Evolutionary conservation across 35 echinoderm and acorn worm species (phyloP).

Genomic region (Hemicentrotus pulcherrimus): DNA sequence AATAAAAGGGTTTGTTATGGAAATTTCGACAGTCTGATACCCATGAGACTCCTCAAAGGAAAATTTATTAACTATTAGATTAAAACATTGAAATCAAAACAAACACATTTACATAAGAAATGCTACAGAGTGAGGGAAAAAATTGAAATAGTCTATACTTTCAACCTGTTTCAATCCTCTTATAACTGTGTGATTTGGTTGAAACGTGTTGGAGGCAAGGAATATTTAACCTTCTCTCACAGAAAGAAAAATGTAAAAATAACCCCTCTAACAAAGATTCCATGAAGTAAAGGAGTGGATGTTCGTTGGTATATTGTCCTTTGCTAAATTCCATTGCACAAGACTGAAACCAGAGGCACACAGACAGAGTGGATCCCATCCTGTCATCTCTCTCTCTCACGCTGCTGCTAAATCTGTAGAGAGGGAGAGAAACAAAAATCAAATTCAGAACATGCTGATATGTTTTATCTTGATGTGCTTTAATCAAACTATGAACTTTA

Average conservation of each 20-base stretch:
- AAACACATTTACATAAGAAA: not conserved
- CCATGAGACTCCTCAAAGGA: not conserved
- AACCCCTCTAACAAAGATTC: no score
- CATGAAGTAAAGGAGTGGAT: not conserved
- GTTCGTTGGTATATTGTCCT: slow-evolving; percentile 6
- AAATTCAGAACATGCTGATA: not conserved
- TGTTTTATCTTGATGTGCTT: no score
- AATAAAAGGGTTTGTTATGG: not conserved
- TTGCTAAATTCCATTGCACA: slow-evolving; percentile 35
- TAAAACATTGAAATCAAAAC: not conserved
- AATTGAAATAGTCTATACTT: not conserved
- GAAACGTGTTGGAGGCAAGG: not conserved
- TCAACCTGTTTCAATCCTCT: not conserved
- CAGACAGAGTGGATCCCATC: not conserved
- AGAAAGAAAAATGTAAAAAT: not conserved
- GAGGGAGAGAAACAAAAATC: not conserved
- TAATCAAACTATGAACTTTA: no score
- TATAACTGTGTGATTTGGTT: not conserved
- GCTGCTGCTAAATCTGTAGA: slow-evolving; percentile 16
- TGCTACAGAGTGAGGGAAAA: not conserved
- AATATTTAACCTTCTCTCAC: not conserved
- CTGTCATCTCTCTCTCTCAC: not conserved
- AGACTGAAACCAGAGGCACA: slow-evolving; percentile 20
- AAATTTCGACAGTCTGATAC: not conserved
- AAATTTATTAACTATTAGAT: not conserved